Percentiles rank a stretch among this genome's conserved stretches.
Evolutionary conservation across 1,140 invertebrate genomes (phyloP).

Genomic region (Lamellibrachia luymesi): DNA sequence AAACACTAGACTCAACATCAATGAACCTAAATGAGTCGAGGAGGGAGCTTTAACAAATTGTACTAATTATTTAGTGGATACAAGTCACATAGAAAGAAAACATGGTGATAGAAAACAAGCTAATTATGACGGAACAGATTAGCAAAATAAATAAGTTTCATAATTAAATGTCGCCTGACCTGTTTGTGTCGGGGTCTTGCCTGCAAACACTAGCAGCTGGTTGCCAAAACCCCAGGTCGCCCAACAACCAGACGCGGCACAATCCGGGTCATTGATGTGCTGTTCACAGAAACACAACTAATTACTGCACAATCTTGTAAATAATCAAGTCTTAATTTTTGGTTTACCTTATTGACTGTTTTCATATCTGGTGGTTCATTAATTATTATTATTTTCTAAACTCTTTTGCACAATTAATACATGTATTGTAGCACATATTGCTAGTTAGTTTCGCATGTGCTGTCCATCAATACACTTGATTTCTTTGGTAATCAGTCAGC

Average conservation of each 20-base stretch:
- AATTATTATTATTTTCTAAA: neutral
- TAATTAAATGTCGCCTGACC: neutral
- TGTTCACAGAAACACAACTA: conserved; percentile 29
- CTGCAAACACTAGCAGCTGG: conserved; percentile 44
- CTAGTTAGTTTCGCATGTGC: no score
- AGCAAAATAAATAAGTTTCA: neutral
- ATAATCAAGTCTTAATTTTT: neutral
- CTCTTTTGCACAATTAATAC: no score
- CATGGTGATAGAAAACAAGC: neutral
- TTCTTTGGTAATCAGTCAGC: no score
- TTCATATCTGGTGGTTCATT: neutral
- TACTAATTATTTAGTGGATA: neutral
- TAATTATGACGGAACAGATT: neutral
- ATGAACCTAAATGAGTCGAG: no score
- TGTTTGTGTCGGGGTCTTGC: conserved; percentile 14
- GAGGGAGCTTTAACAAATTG: neutral
- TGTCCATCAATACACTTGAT: no score
- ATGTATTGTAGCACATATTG: no score
- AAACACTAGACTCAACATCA: no score
- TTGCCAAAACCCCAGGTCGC: conserved; percentile 50
- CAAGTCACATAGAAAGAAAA: neutral
- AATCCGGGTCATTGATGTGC: conserved; percentile 33
- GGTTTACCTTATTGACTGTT: neutral
- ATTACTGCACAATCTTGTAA: neutral
- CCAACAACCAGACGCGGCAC: conserved; percentile 31